Percentiles rank a stretch among this genome's conserved stretches.
Conservation (phyloP, 2,888 invertebrate genomes). For the Tolmerus cingulatus region DNA sequence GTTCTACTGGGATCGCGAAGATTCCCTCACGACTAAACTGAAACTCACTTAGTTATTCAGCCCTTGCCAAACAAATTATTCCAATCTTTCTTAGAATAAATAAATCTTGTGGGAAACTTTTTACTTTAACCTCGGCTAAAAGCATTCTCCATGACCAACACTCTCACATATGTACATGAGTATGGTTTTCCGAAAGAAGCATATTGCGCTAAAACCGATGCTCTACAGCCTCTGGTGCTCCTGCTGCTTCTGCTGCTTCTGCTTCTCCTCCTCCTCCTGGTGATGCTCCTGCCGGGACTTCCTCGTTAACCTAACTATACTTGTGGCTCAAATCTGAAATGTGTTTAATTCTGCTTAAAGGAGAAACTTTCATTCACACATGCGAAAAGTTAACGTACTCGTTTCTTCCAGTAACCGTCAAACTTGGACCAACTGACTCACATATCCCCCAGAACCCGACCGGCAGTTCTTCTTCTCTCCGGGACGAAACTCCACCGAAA, state of each 20-base stretch:
- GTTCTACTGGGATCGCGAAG: not conserved
- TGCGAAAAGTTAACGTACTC: slow-evolving; percentile 27
- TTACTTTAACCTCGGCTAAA: slow-evolving; percentile 13
- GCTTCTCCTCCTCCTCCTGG: not conserved
- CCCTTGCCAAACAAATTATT: slow-evolving; percentile 12
- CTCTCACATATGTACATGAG: not conserved
- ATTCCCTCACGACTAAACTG: not conserved
- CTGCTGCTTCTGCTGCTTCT: not conserved
- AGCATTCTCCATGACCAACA: slow-evolving; percentile 7
- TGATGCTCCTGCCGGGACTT: not conserved
- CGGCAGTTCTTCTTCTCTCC: not conserved
- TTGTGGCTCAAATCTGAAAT: slow-evolving; percentile 31
- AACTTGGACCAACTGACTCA: slow-evolving; percentile 14
- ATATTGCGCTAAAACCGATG: not conserved
- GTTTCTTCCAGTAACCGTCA: slow-evolving; percentile 30
- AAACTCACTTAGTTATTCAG: not conserved
- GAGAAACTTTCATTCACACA: slow-evolving; percentile 16
- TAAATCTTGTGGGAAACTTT: slow-evolving; percentile 14
- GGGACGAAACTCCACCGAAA: not conserved
- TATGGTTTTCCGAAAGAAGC: not conserved
- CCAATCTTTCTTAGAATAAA: slow-evolving; percentile 25
- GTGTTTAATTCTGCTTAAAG: slow-evolving; percentile 23
- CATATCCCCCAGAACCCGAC: not conserved
- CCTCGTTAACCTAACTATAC: slow-evolving; percentile 28
- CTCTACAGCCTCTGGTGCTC: not conserved